Conservation (phyloP, 2,797 vertebrate genomes). For the Kryptopterus vitreolus region DNA sequence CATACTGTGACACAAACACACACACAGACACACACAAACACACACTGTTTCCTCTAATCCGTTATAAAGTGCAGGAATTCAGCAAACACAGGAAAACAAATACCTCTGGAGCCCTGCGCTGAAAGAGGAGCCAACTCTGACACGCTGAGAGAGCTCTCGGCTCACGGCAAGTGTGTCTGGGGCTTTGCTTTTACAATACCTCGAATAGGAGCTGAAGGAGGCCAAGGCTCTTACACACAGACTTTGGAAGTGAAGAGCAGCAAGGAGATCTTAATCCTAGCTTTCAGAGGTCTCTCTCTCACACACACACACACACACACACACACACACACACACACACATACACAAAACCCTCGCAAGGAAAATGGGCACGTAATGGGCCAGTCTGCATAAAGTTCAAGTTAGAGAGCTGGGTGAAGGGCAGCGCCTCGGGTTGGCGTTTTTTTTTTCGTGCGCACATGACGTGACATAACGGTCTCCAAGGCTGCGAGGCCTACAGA, state of each 20-base stretch:
- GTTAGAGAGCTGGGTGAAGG: slow-evolving; percentile 51
- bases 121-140: slow-evolving; percentile 73
- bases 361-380: slow-evolving; percentile 66
- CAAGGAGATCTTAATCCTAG: slow-evolving; percentile 69
- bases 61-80: slow-evolving; percentile 67
- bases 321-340: no score
- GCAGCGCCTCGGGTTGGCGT: slow-evolving; percentile 29
- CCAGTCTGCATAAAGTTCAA: slow-evolving; percentile 57
- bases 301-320: no score
- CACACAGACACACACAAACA: slow-evolving; percentile 26
- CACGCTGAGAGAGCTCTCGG: slow-evolving; percentile 72
- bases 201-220: slow-evolving; percentile 74
- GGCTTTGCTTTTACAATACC: slow-evolving; percentile 46
- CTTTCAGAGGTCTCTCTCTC: slow-evolving; percentile 64
- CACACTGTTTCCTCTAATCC: slow-evolving; percentile 65
- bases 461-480: slow-evolving; percentile 46
- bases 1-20: slow-evolving; percentile 22
- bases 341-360: slow-evolving; percentile 69
- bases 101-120: slow-evolving; percentile 64
- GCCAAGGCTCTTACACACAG: slow-evolving; percentile 75
- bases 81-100: slow-evolving; percentile 63
- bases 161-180: slow-evolving; percentile 65
- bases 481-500: slow-evolving; percentile 33
- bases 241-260: slow-evolving; percentile 64
- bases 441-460: slow-evolving; percentile 41